Evolutionary conservation across 2,113 vertebrate species (phyloP).

Genomic region (Hippocampus mohnikei): DNA sequence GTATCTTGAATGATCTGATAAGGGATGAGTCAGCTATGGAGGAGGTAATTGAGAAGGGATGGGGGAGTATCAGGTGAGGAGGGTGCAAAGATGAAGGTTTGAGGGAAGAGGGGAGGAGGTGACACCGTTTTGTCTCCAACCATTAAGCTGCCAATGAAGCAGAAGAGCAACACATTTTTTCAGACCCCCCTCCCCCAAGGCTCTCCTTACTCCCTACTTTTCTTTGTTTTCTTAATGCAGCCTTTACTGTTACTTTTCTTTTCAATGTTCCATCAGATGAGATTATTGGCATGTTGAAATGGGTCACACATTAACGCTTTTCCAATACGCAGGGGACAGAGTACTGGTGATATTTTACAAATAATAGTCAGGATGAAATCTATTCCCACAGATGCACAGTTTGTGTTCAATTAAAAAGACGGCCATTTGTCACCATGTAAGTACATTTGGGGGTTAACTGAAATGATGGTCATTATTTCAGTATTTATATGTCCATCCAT

Average conservation of each 20-base stretch:
- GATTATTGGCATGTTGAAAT: background rate
- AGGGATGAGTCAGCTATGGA: slow-evolving; percentile 19
- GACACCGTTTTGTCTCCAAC: slow-evolving; percentile 53
- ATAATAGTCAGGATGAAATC: no score
- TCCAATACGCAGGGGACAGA: no score
- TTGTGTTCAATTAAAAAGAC: no score
- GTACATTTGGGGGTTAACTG: no score
- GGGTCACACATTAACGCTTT: no score
- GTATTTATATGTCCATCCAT: no score
- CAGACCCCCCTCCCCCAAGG: slow-evolving; percentile 41
- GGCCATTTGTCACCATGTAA: no score
- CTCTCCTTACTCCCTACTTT: slow-evolving; percentile 24
- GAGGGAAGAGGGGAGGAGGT: slow-evolving; percentile 22
- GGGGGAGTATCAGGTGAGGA: slow-evolving; percentile 17
- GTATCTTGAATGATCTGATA: slow-evolving; percentile 36
- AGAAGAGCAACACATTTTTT: slow-evolving; percentile 33
- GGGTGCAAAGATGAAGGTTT: slow-evolving; percentile 28
- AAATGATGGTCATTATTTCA: no score
- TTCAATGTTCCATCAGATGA: background rate
- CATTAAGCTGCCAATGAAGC: slow-evolving; percentile 63
- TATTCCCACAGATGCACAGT: no score
- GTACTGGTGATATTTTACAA: background rate
- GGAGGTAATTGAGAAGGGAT: slow-evolving; percentile 20
- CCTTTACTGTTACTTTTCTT: background rate
- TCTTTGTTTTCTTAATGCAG: background rate